Conservation (phyloP, 2,113 vertebrate genomes). For the Parus major region DNA sequence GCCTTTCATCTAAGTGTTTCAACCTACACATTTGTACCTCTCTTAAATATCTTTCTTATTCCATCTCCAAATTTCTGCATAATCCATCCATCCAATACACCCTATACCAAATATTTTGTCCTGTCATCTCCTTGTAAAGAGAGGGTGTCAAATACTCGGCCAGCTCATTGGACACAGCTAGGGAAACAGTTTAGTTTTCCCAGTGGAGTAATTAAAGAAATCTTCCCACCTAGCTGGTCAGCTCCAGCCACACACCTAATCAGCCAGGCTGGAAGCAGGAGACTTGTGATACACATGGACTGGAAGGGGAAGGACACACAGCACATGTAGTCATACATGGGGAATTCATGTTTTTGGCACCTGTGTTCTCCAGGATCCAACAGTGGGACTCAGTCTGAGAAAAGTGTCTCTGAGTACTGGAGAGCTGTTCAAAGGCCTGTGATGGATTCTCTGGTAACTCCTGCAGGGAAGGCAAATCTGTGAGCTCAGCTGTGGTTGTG, state of each 20-base stretch:
- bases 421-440: not conserved
- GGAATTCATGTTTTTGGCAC: not conserved
- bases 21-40: not conserved
- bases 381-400: not conserved
- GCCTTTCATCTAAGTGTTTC: not conserved
- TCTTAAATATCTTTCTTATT: not conserved
- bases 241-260: conserved; percentile 23
- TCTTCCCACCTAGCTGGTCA: not conserved
- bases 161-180: not conserved
- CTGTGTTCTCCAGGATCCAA: not conserved
- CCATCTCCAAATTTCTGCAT: conserved; percentile 19
- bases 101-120: conserved; percentile 14
- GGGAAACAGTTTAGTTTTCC: conserved; percentile 35
- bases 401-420: not conserved
- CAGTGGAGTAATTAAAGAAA: conserved; percentile 29
- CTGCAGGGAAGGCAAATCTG: not conserved
- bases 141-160: conserved; percentile 24
- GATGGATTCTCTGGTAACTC: not conserved
- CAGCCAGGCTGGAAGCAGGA: not conserved
- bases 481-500: not conserved
- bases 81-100: conserved; percentile 32
- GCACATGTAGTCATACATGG: not conserved
- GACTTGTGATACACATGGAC: not conserved
- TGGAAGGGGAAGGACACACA: not conserved
- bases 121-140: conserved; percentile 63